phyloP scores from a whole-genome alignment of 1,140 invertebrate species.

The Anastrepha ludens region DNA sequence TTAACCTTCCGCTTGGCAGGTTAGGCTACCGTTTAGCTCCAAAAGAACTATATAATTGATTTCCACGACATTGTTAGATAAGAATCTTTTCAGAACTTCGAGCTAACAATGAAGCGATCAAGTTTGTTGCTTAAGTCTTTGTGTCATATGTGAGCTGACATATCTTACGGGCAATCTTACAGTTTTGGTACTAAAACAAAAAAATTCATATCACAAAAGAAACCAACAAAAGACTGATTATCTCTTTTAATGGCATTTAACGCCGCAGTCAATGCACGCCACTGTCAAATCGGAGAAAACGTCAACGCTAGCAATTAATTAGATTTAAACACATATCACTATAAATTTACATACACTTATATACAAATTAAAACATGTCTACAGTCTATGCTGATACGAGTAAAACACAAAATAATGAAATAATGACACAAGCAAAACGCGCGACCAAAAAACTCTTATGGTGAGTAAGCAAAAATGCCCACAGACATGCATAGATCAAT shows the following conservation, averaged over 20 bases:
- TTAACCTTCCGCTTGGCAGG: constrained; percentile 5
- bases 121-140: constrained; percentile 72
- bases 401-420: not conserved
- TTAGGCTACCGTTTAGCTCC: not conserved
- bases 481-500: no score
- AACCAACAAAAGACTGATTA: not conserved
- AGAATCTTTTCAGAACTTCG: not conserved
- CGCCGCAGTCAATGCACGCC: not conserved
- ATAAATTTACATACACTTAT: not conserved
- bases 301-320: constrained; percentile 19
- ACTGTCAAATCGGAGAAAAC: not conserved
- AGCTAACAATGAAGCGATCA: not conserved
- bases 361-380: no score
- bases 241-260: not conserved
- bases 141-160: constrained; percentile 48
- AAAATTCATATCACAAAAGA: not conserved
- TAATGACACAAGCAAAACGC: not conserved
- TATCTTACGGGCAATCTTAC: not conserved
- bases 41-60: not conserved
- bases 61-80: constrained; percentile 2
- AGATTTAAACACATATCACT: not conserved
- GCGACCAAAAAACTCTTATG: not conserved
- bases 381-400: not conserved
- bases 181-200: not conserved
- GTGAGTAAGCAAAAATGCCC: no score